Evolutionary conservation across 2,888 invertebrate species (phyloP), one percentile per base, ranked within the genome.

Genomic region (Subacronicta megacephala): DNA sequence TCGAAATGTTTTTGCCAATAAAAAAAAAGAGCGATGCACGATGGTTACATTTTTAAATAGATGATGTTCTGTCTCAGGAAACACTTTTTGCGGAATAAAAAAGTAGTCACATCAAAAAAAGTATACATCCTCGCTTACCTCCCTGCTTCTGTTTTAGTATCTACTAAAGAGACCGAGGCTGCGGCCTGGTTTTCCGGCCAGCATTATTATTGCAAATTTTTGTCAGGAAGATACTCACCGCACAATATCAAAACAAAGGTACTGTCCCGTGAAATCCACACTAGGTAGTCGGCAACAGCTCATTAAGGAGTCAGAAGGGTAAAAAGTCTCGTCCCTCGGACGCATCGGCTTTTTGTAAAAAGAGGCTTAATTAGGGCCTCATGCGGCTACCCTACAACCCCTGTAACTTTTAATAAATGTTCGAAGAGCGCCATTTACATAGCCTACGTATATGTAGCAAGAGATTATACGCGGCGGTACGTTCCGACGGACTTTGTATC

Each of bases 361-460:
- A 92, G 87, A 89, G 90, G 89, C 92, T 94, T 94, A 94, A 94
- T 94, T 94, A 94, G 94, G 91, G 87, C 74, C 90, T 92, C 92
- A 87, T 93, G 93, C 88, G 94, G 93, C 93, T 90, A 80, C 90
- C 92, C 92, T 90, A 88, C 89, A 86, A 87, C 90, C 93, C 92
- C 92, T 92, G 93, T 93, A 94, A 94, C 94, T 94, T 94, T 94
- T 93, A 94, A 93, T 94, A 93, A 93, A 93, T 92, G 93, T 87
- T 90, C 91, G 89, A 88, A 84, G 84, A 90, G 89, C 78, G 85
- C 81, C 83, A 81, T 86, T 84, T 86, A 83, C 85, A 84, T 80
- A 75, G 71, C 72, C 73, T 77, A 76, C 52, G 52, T 71, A 52
- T 72, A 75, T 44, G 45, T 73, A 60, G 60, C 61, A 68, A 58